Percentiles rank a stretch among this genome's conserved stretches.
These are phyloP conservation scores for Tiliacea aurago DNA, from an alignment of 2,888 invertebrate species.

Conservation along the genomic window DNA sequence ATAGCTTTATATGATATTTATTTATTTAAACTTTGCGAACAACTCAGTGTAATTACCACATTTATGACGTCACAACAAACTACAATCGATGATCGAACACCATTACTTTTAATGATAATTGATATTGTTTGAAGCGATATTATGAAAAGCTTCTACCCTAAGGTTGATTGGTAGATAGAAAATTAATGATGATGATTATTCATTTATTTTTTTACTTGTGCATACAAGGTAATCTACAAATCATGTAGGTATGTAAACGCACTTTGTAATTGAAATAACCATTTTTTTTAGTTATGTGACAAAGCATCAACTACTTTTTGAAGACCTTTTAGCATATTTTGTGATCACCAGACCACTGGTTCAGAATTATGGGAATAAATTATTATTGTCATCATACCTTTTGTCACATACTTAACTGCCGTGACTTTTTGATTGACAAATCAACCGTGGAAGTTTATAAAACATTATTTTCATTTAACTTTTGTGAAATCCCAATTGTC, in stretches of 20 bases:
- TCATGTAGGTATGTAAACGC: neutral
- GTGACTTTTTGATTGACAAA: neutral
- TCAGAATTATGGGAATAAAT: no score
- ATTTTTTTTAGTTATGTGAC: neutral
- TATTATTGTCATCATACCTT: neutral
- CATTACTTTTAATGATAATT: constrained; percentile 51
- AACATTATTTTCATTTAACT: neutral
- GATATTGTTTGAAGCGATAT: constrained; percentile 41
- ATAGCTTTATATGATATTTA: constrained; percentile 33
- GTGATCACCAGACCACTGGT: neutral
- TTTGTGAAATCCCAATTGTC: neutral
- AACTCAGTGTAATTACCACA: constrained; percentile 22
- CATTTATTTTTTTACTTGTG: no score
- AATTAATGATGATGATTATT: no score
- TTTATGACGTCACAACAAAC: constrained; percentile 49
- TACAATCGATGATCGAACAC: constrained; percentile 20
- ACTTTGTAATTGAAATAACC: no score
- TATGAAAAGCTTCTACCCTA: no score
- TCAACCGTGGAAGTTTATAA: constrained; percentile 1
- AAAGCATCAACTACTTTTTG: neutral
- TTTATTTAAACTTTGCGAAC: no score
- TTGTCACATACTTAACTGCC: neutral
- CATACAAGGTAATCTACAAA: no score
- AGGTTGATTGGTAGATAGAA: no score
- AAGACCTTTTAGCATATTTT: neutral